Evolutionary conservation across 2,113 vertebrate genomes (phyloP), one percentile per base, ranked within the genome.

Genomic region (Pampusana beccarii): DNA sequence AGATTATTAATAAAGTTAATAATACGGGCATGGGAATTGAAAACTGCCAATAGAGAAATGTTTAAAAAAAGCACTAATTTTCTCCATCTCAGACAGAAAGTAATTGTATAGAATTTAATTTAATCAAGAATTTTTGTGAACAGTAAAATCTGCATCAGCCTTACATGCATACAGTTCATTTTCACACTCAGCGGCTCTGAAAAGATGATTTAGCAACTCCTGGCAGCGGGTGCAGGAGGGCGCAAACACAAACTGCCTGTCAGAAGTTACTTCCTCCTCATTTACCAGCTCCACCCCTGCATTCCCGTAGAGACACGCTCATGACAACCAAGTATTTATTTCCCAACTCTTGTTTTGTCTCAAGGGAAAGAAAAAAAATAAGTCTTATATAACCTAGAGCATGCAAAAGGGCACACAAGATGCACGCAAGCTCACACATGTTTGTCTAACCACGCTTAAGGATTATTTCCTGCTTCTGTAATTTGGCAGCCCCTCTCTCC

Each of bases 311-410:
- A 64, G 88, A 92, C 97, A 97, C 6, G 95, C 60, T 91, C 75
- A 21, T 17, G 75, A 73, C 42, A 72, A 29, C 13, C 15, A 48
- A 34, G 36, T 17, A 31, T 69, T 70, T 67, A 57, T 86, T 96
- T 86, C 92, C 88, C 93, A 93, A 82, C 53, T 82, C 66, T 48
- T 86, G 74, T 90, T 97, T 93, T 92, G 86, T 94, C 90, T 89
- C 84, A 48, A 56, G 38, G 54, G 31, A 26, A 18, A 20, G 24
- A 50, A 13, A 38, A 9, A 12, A 31, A 28, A 24, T 25, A 1
- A 4, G 1, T 10, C 88, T 96, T 92, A 84, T 69, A 48, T 90
- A 95, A 95, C 66, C 58, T 46, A 80, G 50, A 91, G 88, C 75
- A 61, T 1, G 44, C 31, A 66, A 42, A 67, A 85, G 87, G 74